These are phyloP conservation scores for Apaloderma vittatum DNA, from an alignment of 2,113 vertebrate genomes.

Conservation along the genomic window DNA sequence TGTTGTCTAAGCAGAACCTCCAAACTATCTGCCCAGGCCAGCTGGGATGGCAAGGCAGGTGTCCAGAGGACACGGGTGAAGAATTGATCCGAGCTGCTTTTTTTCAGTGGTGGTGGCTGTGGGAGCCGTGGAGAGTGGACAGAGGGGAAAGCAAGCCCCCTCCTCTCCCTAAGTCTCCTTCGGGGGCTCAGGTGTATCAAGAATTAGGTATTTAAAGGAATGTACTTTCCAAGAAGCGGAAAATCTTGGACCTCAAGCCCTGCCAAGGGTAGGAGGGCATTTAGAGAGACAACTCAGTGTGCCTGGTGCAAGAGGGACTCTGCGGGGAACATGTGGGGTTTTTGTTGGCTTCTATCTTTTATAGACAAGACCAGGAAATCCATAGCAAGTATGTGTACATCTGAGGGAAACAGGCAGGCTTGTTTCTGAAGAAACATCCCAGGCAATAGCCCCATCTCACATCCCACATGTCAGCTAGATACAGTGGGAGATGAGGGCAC, in stretches of 20 bases:
- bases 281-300: background rate
- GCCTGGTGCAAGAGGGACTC: background rate
- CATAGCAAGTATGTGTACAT: background rate
- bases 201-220: background rate
- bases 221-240: background rate
- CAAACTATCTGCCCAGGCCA: fast-evolving
- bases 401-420: background rate
- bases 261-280: background rate
- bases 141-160: background rate
- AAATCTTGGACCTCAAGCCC: background rate
- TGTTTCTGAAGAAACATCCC: background rate
- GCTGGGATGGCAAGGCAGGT: background rate
- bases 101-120: background rate
- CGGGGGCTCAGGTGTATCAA: fast-evolving
- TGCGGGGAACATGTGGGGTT: fast-evolving
- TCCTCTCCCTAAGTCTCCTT: background rate
- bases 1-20: background rate
- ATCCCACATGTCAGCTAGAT: fast-evolving
- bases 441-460: background rate
- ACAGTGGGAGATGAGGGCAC: background rate
- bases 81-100: background rate
- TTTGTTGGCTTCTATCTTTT: background rate
- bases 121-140: background rate
- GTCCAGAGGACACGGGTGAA: background rate
- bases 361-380: background rate